Base-by-base conservation (phyloP, 1,140 invertebrate species). In the Eupeodes corollae region DNA sequence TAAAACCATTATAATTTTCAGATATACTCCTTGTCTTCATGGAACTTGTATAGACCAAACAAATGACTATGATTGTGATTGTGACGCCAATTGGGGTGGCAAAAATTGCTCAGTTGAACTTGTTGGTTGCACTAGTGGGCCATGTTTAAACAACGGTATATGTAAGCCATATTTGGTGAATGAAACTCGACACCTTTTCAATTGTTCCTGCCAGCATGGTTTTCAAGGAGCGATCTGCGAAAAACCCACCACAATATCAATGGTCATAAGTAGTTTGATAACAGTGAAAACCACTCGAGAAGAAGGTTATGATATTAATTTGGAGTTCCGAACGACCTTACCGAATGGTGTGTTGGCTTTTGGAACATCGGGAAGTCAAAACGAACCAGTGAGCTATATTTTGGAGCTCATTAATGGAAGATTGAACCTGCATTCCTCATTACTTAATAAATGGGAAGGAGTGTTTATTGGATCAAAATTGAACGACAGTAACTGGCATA, bases 101-200 rank as follows among this genome's bases (percentile, higher is more conserved):
- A 92, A 91, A 65, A 95, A 95, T 70, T 97, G 93, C 68, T 88
- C 86, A 2, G 87, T 91, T 6, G 73, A 75, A 44, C 71, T 93
- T 50, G 75, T 71, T 42, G 90, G 86, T 3, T 93, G 90, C 66
- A 65, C 70, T 2, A 79, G 79, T 54, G 75, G 76, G 0, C 76
- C 77, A 0, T 98, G 93, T 69, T 69, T 79, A 31, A 91, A 95
- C 71, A 76, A 77, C 42, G 91, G 90, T 42, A 82, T 79, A 6
- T 98, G 92, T 65, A 76, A 73, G 55, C 86, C 90, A 0, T 88
- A 83, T 67, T 73, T 93, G 50, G 73, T 79, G 16, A 76, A 82
- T 52, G 86, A 91, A 66, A 83, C 76, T 8, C 70, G 80, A 42
- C 90, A 93, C 58, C 74, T 75, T 38, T 91, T 88, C 71, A 89